phyloP scores from a whole-genome alignment of 2,888 invertebrate species.

The Marronus borbonicus region DNA sequence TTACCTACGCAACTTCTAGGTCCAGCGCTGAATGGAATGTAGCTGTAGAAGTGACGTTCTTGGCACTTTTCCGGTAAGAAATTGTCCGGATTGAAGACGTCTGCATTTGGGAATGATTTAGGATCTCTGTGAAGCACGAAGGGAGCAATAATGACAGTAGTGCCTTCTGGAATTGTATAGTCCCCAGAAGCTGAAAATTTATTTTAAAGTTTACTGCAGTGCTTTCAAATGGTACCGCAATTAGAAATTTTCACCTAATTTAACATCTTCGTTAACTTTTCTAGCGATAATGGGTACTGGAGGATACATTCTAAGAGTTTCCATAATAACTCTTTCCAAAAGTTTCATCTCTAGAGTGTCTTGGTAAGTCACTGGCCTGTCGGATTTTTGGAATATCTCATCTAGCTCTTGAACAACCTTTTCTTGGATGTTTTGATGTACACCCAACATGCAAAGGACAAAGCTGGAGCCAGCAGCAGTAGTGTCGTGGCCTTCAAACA shows the following conservation, averaged over 20 bases:
- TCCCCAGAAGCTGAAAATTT: conserved; percentile 74
- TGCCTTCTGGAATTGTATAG: conserved; percentile 79
- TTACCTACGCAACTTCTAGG: conserved; percentile 86
- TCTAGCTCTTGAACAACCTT: conserved; percentile 83
- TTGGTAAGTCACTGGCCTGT: conserved; percentile 84
- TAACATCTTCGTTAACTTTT: conserved; percentile 80
- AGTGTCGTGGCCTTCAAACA: conserved; percentile 91
- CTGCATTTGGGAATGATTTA: conserved; percentile 84
- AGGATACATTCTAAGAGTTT: conserved; percentile 85
- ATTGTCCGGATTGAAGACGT: conserved; percentile 87
- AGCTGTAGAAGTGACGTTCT: conserved; percentile 86
- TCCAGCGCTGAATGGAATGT: conserved; percentile 87
- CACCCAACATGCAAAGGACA: conserved; percentile 84
- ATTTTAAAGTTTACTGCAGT: not conserved
- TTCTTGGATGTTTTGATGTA: conserved; percentile 81
- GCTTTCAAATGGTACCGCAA: not conserved
- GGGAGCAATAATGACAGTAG: conserved; percentile 79
- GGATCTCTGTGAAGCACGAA: conserved; percentile 81
- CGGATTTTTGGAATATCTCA: conserved; percentile 83
- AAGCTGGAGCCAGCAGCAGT: conserved; percentile 88
- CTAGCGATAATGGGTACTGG: conserved; percentile 87
- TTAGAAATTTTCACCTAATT: conserved; percentile 73
- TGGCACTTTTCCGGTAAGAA: conserved; percentile 86
- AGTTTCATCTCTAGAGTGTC: conserved; percentile 91
- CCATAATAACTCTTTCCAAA: conserved; percentile 85